phyloP scores from a whole-genome alignment of 1,140 invertebrate genomes.

The Parapsyche elsis region DNA sequence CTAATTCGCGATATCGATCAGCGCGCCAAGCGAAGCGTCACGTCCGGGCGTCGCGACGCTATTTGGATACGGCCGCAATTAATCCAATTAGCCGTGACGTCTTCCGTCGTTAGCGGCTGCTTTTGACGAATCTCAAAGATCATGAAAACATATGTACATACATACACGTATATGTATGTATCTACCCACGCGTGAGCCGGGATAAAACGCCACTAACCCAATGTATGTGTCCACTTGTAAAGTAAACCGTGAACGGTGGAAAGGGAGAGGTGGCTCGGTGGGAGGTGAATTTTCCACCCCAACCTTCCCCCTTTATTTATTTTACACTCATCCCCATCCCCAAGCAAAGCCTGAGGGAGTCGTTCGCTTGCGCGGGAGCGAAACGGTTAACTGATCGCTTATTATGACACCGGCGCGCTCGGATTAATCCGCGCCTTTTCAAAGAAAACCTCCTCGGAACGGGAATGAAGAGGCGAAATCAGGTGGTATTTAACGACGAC shows the following conservation, averaged over 20 bases:
- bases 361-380: neutral
- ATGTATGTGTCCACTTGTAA: constrained; percentile 14
- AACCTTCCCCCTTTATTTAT: constrained; percentile 23
- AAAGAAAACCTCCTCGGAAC: neutral
- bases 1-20: too few species aligned
- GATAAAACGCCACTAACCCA: constrained; percentile 39
- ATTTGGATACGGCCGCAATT: constrained; percentile 38
- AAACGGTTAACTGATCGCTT: constrained; percentile 31
- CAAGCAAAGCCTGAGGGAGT: neutral
- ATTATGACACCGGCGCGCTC: constrained; percentile 14
- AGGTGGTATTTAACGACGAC: too few species aligned
- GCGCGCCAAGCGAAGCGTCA: neutral
- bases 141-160: neutral
- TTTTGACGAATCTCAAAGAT: constrained; percentile 47
- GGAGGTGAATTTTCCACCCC: neutral
- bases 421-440: neutral
- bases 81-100: constrained; percentile 47
- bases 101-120: constrained; percentile 43
- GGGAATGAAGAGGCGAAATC: too few species aligned
- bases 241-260: too few species aligned
- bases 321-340: neutral
- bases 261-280: neutral
- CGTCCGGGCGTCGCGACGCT: constrained; percentile 16
- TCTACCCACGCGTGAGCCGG: constrained; percentile 27
- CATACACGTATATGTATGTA: neutral